These are phyloP conservation scores for Drosophila grimshawi DNA, from an alignment of 1,140 invertebrate genomes.

Conservation along the genomic window DNA sequence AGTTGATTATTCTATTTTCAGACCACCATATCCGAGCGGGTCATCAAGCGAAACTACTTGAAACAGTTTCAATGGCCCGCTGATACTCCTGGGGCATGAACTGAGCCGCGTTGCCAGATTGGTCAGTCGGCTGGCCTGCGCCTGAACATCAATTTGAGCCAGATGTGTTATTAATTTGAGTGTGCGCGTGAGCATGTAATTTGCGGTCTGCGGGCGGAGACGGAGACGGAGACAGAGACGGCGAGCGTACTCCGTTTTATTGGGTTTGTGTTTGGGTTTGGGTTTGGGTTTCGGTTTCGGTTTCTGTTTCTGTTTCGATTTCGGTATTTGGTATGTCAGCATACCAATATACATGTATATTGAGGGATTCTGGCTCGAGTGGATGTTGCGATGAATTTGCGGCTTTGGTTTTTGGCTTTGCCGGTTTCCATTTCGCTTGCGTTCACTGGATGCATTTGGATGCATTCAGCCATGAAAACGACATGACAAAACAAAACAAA, in stretches of 20 bases:
- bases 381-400: constrained; percentile 31
- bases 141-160: constrained; percentile 51
- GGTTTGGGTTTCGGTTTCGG: constrained; percentile 6
- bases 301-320: constrained; percentile 13
- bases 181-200: constrained; percentile 84
- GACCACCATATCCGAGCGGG: no score
- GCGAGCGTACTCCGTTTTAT: background rate
- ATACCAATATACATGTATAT: constrained; percentile 2
- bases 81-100: background rate
- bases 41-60: background rate
- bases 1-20: no score
- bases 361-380: constrained; percentile 25
- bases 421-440: constrained; percentile 53
- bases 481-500: constrained; percentile 84
- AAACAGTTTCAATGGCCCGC: background rate
- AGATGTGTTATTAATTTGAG: constrained; percentile 84
- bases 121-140: background rate
- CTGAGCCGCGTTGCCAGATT: constrained; percentile 13
- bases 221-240: constrained; percentile 36
- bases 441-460: constrained; percentile 50
- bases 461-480: constrained; percentile 81
- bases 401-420: constrained; percentile 48
- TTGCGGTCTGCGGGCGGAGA: constrained; percentile 37
- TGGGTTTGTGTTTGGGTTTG: constrained; percentile 1
- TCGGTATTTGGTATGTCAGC: background rate